Conservation (phyloP, 30 jellyfish, hydroid and myxozoan genomes). For the Turritopsis dohrnii region DNA sequence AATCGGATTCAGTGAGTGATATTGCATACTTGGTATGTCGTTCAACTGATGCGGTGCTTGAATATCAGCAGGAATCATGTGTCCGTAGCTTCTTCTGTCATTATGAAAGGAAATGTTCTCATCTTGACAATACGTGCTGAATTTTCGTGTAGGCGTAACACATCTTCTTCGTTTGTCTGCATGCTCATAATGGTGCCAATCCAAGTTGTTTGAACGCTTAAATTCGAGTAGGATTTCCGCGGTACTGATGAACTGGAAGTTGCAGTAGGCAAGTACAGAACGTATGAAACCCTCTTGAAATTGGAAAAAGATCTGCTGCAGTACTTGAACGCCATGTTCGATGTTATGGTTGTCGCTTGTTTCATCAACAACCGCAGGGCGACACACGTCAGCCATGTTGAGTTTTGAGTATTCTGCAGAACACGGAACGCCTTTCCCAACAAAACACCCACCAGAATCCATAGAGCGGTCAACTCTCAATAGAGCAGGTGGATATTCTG, state of each 20-base stretch:
- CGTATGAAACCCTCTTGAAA: background rate
- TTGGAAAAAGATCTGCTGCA: background rate
- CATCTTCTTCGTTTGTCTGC: background rate
- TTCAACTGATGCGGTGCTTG: background rate
- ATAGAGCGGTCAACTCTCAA: background rate
- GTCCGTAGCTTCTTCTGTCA: background rate
- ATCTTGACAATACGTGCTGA: background rate
- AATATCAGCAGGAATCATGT: background rate
- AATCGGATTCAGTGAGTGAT: background rate
- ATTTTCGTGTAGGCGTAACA: background rate
- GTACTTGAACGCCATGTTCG: background rate
- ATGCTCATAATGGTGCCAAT: background rate
- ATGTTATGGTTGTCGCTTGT: background rate
- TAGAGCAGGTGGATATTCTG: background rate
- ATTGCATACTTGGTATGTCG: background rate
- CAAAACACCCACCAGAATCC: background rate
- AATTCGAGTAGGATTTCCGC: background rate
- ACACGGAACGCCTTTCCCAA: background rate
- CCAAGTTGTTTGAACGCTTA: background rate
- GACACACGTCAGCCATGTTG: background rate
- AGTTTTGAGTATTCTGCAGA: background rate
- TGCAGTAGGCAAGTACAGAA: background rate
- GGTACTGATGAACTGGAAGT: background rate
- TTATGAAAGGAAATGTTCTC: background rate
- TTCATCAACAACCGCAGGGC: no score